A percentile compares a stretch with the other conserved stretches of the same genome.
Conservation (phyloP, 1,140 invertebrate species). For the Ooceraea biroi region DNA sequence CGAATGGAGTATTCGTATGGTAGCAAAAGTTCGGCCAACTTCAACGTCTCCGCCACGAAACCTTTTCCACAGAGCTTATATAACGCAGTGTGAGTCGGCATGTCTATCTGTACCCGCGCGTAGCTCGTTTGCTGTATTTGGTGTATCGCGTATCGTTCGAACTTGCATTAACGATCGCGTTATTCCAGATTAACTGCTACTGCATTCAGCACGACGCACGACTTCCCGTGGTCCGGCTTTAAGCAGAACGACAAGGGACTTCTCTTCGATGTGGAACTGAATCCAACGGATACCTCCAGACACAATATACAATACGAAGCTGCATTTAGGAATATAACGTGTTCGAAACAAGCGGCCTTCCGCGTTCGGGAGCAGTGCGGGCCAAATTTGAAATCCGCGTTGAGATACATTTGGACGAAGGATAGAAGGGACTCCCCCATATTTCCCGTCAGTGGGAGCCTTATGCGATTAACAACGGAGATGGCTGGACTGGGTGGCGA, state of each 20-base stretch:
- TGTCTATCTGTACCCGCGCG: background rate
- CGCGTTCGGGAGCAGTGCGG: conserved; percentile 93
- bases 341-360: conserved; percentile 90
- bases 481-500: conserved; percentile 95
- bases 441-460: conserved; percentile 91
- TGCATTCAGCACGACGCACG: conserved; percentile 90
- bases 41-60: conserved; percentile 91
- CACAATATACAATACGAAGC: conserved; percentile 95
- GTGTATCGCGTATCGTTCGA: conserved; percentile 14
- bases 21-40: conserved; percentile 90
- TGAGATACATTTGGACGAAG: conserved; percentile 91
- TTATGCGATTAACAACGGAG: conserved; percentile 91
- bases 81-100: conserved; percentile 81
- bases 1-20: conserved; percentile 92
- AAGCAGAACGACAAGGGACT: conserved; percentile 89
- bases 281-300: conserved; percentile 87
- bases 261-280: conserved; percentile 89
- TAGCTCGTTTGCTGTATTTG: background rate
- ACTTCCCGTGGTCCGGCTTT: conserved; percentile 94
- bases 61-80: conserved; percentile 88
- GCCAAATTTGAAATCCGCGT: conserved; percentile 93
- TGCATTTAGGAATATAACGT: conserved; percentile 91
- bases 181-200: conserved; percentile 88
- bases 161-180: background rate
- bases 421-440: conserved; percentile 93